Evolutionary conservation across 2,113 vertebrate genomes (phyloP).

Genomic region (Xiphophorus couchianus): DNA sequence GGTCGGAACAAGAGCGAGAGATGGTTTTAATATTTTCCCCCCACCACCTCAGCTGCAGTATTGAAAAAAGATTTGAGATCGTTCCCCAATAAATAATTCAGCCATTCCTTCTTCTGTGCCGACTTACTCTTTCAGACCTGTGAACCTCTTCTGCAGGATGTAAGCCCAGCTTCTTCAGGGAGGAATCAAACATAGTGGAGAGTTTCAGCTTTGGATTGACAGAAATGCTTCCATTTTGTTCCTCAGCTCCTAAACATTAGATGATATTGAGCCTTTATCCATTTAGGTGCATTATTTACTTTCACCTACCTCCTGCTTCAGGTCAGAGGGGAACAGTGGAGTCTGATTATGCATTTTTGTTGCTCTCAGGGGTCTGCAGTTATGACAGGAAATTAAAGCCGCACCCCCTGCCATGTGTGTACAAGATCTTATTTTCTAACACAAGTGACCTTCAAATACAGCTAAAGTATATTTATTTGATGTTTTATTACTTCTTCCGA

Average conservation of each 20-base stretch:
- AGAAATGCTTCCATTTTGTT: not conserved
- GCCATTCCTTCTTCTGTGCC: constrained; percentile 4
- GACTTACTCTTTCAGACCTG: constrained; percentile 46
- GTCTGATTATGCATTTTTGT: constrained; percentile 2
- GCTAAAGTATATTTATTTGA: not conserved
- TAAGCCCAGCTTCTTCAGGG: not conserved
- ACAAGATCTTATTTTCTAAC: constrained; percentile 2
- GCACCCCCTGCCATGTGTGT: constrained; percentile 1
- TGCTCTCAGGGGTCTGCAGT: constrained; percentile 17
- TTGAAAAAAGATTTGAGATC: constrained; percentile 27
- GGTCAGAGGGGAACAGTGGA: not conserved
- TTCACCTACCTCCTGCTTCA: constrained; percentile 3
- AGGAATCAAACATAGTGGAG: constrained; percentile 2
- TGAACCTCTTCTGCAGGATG: constrained; percentile 1
- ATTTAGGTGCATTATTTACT: constrained; percentile 9
- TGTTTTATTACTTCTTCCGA: not conserved
- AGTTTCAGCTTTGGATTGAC: not conserved
- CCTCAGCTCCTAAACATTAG: not conserved
- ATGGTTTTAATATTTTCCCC: not conserved
- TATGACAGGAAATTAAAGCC: constrained; percentile 43
- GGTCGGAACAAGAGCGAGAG: constrained; percentile 14
- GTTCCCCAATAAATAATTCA: constrained; percentile 63
- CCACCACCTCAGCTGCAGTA: constrained; percentile 11
- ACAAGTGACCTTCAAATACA: not conserved
- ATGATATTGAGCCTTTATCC: not conserved